Evolutionary conservation across 23 tunicate genomes (phyloP).

Genomic region (Oikopleura dioica): DNA sequence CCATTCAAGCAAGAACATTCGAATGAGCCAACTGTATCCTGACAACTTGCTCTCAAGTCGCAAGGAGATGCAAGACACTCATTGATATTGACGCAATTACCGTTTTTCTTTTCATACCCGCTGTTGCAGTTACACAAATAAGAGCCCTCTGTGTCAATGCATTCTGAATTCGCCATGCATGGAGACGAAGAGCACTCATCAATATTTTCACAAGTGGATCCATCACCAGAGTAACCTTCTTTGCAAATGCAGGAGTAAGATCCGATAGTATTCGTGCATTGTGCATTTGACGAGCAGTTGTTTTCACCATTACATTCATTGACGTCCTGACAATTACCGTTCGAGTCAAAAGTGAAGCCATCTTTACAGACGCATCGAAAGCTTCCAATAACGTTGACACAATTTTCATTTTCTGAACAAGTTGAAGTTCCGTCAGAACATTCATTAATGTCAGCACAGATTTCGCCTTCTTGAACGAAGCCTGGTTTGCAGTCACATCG

Average conservation of each 20-base stretch:
- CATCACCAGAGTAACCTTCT: no score
- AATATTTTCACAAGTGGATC: no score
- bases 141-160: no score
- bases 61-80: slow-evolving; percentile 32
- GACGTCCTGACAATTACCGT: no score
- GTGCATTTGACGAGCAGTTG: no score
- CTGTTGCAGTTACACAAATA: no score
- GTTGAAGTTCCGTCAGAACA: slow-evolving; percentile 36
- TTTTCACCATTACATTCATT: no score
- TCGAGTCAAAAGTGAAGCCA: slow-evolving; percentile 21
- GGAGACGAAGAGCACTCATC: no score
- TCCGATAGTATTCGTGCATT: no score
- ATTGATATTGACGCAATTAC: slow-evolving; percentile 16
- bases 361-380: slow-evolving; percentile 54
- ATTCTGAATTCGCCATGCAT: no score
- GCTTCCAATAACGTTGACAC: slow-evolving; percentile 46
- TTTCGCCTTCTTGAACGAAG: slow-evolving; percentile 22
- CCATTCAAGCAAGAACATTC: not conserved
- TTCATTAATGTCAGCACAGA: slow-evolving; percentile 78
- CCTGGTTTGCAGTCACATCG: slow-evolving; percentile 2
- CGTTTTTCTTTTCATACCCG: no score
- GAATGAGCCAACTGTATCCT: not conserved
- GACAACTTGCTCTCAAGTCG: not conserved
- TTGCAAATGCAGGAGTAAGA: no score
- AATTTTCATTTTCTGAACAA: slow-evolving; percentile 56